phyloP scores from a whole-genome alignment of 2,888 invertebrate genomes.

The Pelosia muscerda region DNA sequence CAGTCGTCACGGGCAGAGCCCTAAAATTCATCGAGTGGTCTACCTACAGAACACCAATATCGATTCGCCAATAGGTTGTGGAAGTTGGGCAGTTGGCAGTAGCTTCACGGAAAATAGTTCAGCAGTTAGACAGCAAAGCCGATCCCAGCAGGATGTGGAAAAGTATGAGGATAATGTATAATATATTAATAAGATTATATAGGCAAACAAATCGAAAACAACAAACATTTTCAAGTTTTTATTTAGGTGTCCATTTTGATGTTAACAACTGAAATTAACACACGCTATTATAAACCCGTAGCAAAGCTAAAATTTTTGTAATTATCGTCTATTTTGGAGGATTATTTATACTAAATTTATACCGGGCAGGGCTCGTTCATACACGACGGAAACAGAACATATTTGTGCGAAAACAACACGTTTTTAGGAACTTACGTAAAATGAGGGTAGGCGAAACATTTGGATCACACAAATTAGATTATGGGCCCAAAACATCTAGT shows the following conservation, averaged over 20 bases:
- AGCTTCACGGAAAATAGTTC: no score
- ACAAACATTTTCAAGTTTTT: constrained; percentile 70
- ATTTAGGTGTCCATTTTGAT: constrained; percentile 82
- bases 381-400: constrained; percentile 41
- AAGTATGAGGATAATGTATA: no score
- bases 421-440: constrained; percentile 35
- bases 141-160: no score
- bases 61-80: no score
- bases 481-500: constrained; percentile 18
- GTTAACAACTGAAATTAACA: constrained; percentile 79
- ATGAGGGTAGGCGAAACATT: constrained; percentile 24
- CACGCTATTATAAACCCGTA: constrained; percentile 81
- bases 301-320: constrained; percentile 79
- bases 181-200: no score
- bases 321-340: constrained; percentile 67
- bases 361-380: constrained; percentile 55
- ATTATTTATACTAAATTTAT: constrained; percentile 56
- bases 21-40: no score
- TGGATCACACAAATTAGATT: constrained; percentile 19
- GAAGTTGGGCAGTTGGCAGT: no score
- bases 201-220: background rate
- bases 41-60: no score
- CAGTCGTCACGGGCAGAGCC: no score
- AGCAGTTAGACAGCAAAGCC: no score
- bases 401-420: constrained; percentile 62